Percentiles rank a stretch among this genome's conserved stretches.
phyloP scores from a whole-genome alignment of 2,888 invertebrate genomes.

The Hirtodrosophila cameraria region DNA sequence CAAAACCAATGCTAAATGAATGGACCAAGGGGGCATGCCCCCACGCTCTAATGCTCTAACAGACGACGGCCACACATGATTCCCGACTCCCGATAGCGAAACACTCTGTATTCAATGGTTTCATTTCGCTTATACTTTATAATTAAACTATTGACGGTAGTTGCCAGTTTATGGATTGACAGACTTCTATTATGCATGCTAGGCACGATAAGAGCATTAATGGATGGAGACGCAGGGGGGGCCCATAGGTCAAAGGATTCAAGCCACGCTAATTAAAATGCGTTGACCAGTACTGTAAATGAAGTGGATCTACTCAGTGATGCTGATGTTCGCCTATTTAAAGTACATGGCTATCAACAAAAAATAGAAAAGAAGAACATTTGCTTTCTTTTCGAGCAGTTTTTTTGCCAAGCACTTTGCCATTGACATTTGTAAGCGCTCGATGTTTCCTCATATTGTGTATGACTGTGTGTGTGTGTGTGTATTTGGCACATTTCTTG shows the following conservation, averaged over 20 bases:
- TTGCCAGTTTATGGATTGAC: slow-evolving; percentile 51
- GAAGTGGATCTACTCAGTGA: slow-evolving; percentile 33
- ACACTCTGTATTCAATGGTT: slow-evolving; percentile 48
- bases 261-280: slow-evolving; percentile 69
- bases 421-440: slow-evolving; percentile 71
- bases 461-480: slow-evolving; percentile 14
- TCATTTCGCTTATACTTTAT: slow-evolving; percentile 62
- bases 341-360: slow-evolving; percentile 19
- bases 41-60: slow-evolving; percentile 25
- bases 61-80: slow-evolving; percentile 3
- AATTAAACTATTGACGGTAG: slow-evolving; percentile 72
- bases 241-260: slow-evolving; percentile 40
- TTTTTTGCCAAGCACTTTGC: slow-evolving; percentile 47
- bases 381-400: slow-evolving; percentile 20
- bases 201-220: slow-evolving; percentile 9
- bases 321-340: slow-evolving; percentile 23
- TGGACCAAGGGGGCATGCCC: slow-evolving; percentile 21
- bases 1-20: slow-evolving; percentile 43
- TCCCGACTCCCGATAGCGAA: slow-evolving; percentile 7
- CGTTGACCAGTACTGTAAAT: slow-evolving; percentile 45
- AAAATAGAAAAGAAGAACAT: slow-evolving; percentile 14
- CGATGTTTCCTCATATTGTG: slow-evolving; percentile 22
- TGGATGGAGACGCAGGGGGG: neutral
- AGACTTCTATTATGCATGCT: slow-evolving; percentile 63
- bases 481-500: slow-evolving; percentile 68